These are phyloP conservation scores for Caenorhabditis tropicalis DNA, from an alignment of 1,140 invertebrate species.

Conservation along the genomic window DNA sequence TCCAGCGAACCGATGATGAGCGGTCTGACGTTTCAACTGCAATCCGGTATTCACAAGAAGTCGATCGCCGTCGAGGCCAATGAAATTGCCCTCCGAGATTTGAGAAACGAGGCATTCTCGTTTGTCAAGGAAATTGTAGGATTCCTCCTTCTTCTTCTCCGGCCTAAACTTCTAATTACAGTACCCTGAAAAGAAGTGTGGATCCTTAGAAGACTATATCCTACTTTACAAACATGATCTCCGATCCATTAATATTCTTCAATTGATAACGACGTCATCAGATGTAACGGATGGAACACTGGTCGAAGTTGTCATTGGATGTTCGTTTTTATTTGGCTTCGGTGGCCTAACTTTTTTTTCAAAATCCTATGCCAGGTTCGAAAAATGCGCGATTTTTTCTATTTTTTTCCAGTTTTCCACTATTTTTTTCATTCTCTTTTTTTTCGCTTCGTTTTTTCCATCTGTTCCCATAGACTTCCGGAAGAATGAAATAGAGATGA, in stretches of 20 bases:
- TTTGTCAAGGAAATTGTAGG: conserved; percentile 57
- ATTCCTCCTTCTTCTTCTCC: conserved; percentile 13
- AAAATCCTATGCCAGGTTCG: no score
- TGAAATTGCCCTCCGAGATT: conserved; percentile 63
- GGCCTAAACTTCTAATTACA: no score
- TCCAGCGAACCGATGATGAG: conserved; percentile 47
- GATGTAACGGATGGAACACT: conserved; percentile 68
- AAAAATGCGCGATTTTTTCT: no score
- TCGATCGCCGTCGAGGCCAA: conserved; percentile 52
- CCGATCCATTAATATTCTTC: conserved; percentile 70
- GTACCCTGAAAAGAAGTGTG: conserved; percentile 46
- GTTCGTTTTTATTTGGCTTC: conserved; percentile 60
- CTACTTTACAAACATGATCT: conserved; percentile 70
- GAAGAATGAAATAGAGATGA: neutral
- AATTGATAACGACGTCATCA: conserved; percentile 62
- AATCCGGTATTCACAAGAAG: conserved; percentile 59
- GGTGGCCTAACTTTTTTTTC: neutral
- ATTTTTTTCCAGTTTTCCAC: neutral
- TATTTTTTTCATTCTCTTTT: neutral
- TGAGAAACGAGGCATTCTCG: conserved; percentile 62
- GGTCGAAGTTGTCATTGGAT: conserved; percentile 68
- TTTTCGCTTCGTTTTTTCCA: neutral
- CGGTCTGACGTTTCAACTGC: conserved; percentile 57
- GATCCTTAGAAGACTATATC: conserved; percentile 62
- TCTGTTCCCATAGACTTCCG: conserved; percentile 20